Evolutionary conservation across 2,113 vertebrate species (phyloP).

Genomic region (Tiliqua scincoides): DNA sequence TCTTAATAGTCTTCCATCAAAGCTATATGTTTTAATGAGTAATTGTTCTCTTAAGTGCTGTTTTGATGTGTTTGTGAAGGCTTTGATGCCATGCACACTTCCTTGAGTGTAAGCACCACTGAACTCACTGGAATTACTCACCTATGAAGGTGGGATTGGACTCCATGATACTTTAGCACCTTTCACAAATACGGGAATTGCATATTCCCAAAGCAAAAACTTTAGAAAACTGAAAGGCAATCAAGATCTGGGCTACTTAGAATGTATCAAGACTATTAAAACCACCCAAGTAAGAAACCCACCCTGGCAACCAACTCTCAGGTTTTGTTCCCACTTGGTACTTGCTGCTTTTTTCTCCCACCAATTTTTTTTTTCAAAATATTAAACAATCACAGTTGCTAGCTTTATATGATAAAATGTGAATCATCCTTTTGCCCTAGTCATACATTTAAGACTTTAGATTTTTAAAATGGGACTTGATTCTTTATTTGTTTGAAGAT

Average conservation of each 20-base stretch:
- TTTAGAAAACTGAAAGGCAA: not conserved
- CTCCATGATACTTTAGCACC: not conserved
- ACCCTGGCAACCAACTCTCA: not conserved
- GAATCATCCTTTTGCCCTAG: not conserved
- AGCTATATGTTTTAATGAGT: not conserved
- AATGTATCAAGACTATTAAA: not conserved
- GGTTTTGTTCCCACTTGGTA: not conserved
- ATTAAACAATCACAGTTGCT: not conserved
- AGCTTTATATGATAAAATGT: not conserved
- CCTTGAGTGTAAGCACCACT: not conserved
- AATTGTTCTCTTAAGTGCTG: not conserved
- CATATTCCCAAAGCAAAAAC: not conserved
- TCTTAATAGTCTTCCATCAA: not conserved
- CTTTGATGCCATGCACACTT: not conserved
- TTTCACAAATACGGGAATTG: not conserved
- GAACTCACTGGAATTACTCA: not conserved
- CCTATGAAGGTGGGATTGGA: not conserved
- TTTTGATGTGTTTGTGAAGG: not conserved
- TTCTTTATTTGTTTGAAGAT: not conserved
- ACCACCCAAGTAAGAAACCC: not conserved
- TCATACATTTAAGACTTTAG: too few relatives aligned
- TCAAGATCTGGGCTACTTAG: not conserved
- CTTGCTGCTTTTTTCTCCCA: not conserved
- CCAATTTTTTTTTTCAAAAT: not conserved
- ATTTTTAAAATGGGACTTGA: not conserved